Percentiles rank a stretch among this genome's conserved stretches.
These are phyloP conservation scores for Plebejus argus DNA, from an alignment of 2,888 invertebrate species.

Conservation along the genomic window DNA sequence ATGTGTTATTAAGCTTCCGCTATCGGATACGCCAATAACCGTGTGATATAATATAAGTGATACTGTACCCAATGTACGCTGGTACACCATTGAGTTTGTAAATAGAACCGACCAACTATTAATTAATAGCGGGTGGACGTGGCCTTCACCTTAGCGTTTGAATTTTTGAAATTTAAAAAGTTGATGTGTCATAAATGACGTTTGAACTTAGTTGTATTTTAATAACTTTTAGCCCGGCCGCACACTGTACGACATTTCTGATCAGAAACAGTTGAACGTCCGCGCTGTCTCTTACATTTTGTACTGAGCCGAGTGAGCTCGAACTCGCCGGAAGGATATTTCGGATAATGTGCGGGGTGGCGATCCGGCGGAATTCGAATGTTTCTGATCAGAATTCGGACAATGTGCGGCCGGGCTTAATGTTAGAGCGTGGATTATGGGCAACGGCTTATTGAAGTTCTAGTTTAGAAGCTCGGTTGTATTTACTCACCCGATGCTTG, in stretches of 20 bases:
- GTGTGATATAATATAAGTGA: constrained; percentile 35
- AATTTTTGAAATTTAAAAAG: not conserved
- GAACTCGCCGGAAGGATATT: too few relatives aligned
- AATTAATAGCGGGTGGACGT: not conserved
- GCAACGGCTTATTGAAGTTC: not conserved
- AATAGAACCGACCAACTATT: not conserved
- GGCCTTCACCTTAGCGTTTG: not conserved
- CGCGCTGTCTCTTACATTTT: too few relatives aligned
- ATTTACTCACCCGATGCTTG: constrained; percentile 39
- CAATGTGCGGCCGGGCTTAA: too few relatives aligned
- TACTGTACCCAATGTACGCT: constrained; percentile 40
- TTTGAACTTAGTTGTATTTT: not conserved
- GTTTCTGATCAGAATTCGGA: too few relatives aligned
- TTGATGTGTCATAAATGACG: not conserved
- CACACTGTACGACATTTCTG: too few relatives aligned
- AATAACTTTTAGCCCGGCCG: too few relatives aligned
- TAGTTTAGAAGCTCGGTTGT: not conserved
- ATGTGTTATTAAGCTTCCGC: constrained; percentile 79
- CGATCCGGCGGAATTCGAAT: too few relatives aligned
- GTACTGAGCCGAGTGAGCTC: too few relatives aligned
- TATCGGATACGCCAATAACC: constrained; percentile 36
- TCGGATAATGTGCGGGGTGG: too few relatives aligned
- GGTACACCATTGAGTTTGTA: constrained; percentile 45
- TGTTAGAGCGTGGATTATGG: not conserved
- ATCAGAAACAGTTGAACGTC: too few relatives aligned